Evolutionary conservation across 2,888 invertebrate species (phyloP), one percentile per base, ranked within the genome.

Genomic region (Anoncus sp.): DNA sequence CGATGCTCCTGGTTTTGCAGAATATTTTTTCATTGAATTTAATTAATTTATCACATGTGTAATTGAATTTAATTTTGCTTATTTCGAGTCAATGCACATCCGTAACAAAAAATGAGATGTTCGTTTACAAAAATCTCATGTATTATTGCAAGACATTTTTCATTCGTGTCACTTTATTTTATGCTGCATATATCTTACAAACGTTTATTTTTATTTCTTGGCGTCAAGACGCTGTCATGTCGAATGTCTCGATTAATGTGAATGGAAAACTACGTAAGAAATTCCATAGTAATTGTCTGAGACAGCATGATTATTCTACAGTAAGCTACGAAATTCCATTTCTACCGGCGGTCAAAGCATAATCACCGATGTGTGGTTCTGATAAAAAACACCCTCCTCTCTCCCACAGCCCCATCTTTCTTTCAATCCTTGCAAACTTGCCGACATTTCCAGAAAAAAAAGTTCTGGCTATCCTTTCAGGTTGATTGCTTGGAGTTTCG

Each of bases 401-500:
- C n/a, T 31, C 45, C 40, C 53, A 53, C 51, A 20, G 45, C 16
- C 38, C 38, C 2, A 22, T 22, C 16, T 43, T 43, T 51, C 24
- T 60, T 20, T 69, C 57, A 63, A 75, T 27, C 55, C 62, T 27
- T 49, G 27, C 31, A 51, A 70, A 57, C 38, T 75, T 24, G n/a
- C 22, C 18, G 51, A 47, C 18, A 20, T 38, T 70, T 31, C 47
- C 43, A 43, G 14, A 35, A 18, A 62, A 45, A 27, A 51, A 49
- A 38, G 9, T 20, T 67, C 16, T 14, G 38, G 27, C 18, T 55
- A 67, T 67, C 47, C 62, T 40, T 53, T 53, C 22, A 18, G 67
- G 20, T 47, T 55, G 67, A 77, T 77, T 72, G 55, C 47, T 72
- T 55, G 72, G 67, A 57, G 27, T 49, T 72, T 49, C 47, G 62